phyloP scores from a whole-genome alignment of 1,140 invertebrate genomes.

The Trypoxylus dichotomus region DNA sequence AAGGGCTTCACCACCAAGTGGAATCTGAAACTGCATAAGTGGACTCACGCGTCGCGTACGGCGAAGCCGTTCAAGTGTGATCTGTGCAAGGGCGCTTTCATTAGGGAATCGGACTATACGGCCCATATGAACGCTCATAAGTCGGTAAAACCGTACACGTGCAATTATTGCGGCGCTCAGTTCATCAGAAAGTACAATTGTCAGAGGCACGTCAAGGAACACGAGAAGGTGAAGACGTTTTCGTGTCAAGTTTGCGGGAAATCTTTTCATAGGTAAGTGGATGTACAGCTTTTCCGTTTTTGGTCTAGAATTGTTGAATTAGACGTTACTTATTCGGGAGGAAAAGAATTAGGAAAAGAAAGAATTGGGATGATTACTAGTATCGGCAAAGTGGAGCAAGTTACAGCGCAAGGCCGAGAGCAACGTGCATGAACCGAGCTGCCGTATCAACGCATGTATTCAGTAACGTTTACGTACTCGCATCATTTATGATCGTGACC shows the following conservation, averaged over 20 bases:
- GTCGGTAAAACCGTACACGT: conserved; percentile 80
- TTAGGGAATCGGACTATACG: conserved; percentile 75
- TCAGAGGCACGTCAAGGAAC: conserved; percentile 85
- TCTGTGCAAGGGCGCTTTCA: conserved; percentile 80
- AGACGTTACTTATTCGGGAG: no score
- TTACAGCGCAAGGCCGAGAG: no score
- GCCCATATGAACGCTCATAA: conserved; percentile 84
- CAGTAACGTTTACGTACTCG: no score
- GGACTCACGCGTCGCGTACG: conserved; percentile 83
- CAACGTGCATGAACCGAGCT: no score
- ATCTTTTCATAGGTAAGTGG: conserved; percentile 68
- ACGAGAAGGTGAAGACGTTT: conserved; percentile 85
- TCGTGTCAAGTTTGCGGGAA: conserved; percentile 87
- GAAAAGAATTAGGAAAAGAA: no score
- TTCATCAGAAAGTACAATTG: conserved; percentile 94
- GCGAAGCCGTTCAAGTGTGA: conserved; percentile 85
- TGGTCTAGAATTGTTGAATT: no score
- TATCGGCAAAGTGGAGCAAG: no score
- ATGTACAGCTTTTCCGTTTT: no score
- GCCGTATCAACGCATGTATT: no score
- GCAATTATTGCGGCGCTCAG: conserved; percentile 90
- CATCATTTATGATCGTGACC: no score
- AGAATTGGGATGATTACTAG: no score
- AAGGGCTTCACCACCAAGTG: conserved; percentile 86
- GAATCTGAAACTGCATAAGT: conserved; percentile 85